Evolutionary conservation across 2,113 vertebrate species (phyloP).

Genomic region (Syngnathoides biaculeatus): DNA sequence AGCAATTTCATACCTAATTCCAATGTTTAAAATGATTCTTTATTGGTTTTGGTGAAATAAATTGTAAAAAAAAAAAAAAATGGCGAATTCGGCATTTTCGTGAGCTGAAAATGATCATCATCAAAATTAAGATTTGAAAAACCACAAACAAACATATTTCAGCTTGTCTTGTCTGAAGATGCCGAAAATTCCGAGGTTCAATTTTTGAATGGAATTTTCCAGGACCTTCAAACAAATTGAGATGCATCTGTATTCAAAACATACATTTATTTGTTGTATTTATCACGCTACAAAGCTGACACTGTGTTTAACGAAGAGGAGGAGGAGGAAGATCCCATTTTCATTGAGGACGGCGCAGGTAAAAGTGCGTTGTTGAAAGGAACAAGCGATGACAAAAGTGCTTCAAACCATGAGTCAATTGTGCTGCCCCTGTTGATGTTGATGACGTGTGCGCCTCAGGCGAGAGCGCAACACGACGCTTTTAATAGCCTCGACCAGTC

Average conservation of each 20-base stretch:
- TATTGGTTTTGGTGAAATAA: too few species aligned
- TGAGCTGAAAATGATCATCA: too few species aligned
- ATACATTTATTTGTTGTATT: background rate
- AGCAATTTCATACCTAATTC: too few species aligned
- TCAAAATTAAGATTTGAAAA: too few species aligned
- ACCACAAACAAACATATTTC: too few species aligned
- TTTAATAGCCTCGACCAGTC: background rate
- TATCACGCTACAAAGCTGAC: slow-evolving; percentile 39
- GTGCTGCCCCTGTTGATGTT: background rate
- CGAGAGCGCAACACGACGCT: background rate
- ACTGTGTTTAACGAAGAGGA: slow-evolving; percentile 19
- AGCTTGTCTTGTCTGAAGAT: too few species aligned
- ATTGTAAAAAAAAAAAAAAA: too few species aligned
- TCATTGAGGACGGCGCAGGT: slow-evolving; percentile 29
- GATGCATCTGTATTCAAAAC: background rate
- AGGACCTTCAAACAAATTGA: background rate
- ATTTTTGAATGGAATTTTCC: background rate
- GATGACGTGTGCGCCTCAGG: slow-evolving; percentile 1
- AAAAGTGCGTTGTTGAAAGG: slow-evolving; percentile 3
- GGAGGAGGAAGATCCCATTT: slow-evolving; percentile 18
- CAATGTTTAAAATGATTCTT: too few species aligned
- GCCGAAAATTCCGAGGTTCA: background rate
- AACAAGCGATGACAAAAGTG: slow-evolving; percentile 39
- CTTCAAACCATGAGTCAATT: slow-evolving; percentile 4
- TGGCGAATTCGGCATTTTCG: too few species aligned